Percentiles rank a stretch among this genome's conserved stretches.
phyloP scores from a whole-genome alignment of 2,888 invertebrate species.

The Spisula solida region DNA sequence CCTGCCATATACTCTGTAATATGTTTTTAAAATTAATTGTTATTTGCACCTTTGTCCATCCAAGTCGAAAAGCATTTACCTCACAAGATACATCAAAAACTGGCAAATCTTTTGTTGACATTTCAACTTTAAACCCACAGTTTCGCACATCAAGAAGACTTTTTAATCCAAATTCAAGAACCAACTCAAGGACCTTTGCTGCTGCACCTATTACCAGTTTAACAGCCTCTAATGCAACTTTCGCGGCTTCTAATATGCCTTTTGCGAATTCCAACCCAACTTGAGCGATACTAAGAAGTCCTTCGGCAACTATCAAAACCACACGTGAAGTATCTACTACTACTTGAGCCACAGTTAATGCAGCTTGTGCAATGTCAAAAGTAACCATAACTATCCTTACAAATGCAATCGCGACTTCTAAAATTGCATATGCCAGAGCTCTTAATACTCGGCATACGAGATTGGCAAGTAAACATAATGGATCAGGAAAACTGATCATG shows the following conservation, averaged over 20 bases:
- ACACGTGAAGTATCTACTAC: slow-evolving; percentile 68
- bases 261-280: slow-evolving; percentile 54
- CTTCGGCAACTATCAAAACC: slow-evolving; percentile 59
- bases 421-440: slow-evolving; percentile 52
- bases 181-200: slow-evolving; percentile 56
- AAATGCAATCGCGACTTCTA: slow-evolving; percentile 66
- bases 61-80: slow-evolving; percentile 61
- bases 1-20: slow-evolving; percentile 59
- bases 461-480: slow-evolving; percentile 61
- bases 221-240: slow-evolving; percentile 55
- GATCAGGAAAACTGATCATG: slow-evolving; percentile 66
- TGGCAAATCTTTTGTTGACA: slow-evolving; percentile 55
- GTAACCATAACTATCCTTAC: slow-evolving; percentile 63
- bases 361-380: slow-evolving; percentile 65
- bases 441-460: slow-evolving; percentile 57
- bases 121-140: slow-evolving; percentile 62
- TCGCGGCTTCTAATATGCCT: slow-evolving; percentile 51
- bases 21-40: slow-evolving; percentile 60
- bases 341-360: slow-evolving; percentile 63
- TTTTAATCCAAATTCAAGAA: slow-evolving; percentile 59
- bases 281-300: slow-evolving; percentile 57
- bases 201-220: slow-evolving; percentile 62
- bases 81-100: slow-evolving; percentile 65
- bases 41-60: slow-evolving; percentile 57
- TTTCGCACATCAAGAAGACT: slow-evolving; percentile 60